Conservation (phyloP, 1,140 invertebrate genomes). For the Eubasilissa regina region DNA sequence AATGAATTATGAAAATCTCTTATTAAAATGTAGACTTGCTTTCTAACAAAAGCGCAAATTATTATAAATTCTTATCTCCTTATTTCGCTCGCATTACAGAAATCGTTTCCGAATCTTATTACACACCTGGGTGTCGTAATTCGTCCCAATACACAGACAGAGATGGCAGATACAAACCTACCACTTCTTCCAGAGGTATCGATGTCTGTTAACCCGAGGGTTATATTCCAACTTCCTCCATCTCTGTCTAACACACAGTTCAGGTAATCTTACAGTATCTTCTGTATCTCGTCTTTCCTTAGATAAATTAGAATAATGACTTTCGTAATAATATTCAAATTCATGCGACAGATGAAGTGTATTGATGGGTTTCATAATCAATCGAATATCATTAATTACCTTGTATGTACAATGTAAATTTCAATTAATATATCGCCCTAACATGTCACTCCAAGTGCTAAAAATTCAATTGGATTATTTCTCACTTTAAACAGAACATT, state of each 20-base stretch:
- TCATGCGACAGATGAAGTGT: conserved; percentile 46
- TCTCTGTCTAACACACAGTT: conserved; percentile 33
- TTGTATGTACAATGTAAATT: too few species aligned
- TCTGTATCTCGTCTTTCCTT: conserved; percentile 15
- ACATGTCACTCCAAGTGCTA: too few species aligned
- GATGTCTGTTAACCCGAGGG: conserved; percentile 47
- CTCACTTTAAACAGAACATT: too few species aligned
- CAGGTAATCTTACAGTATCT: background rate
- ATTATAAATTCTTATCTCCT: background rate
- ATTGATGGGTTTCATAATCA: conserved; percentile 55
- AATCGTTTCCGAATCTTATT: background rate
- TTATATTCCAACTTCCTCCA: conserved; percentile 35
- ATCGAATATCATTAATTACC: conserved; percentile 30
- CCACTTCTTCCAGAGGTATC: conserved; percentile 39
- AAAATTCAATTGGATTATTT: too few species aligned
- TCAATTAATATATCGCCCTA: too few species aligned
- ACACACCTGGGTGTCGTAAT: conserved; percentile 11
- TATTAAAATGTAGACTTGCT: too few species aligned
- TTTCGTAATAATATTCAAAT: conserved; percentile 53
- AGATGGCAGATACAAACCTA: conserved; percentile 1
- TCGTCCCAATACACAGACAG: background rate
- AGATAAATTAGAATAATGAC: conserved; percentile 50
- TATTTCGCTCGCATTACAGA: background rate
- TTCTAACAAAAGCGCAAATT: too few species aligned
- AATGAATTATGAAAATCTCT: too few species aligned